A percentile compares a stretch with the other conserved stretches of the same genome.
These are phyloP conservation scores for Nomia melanderi DNA, from an alignment of 1,140 invertebrate genomes.

Conservation along the genomic window DNA sequence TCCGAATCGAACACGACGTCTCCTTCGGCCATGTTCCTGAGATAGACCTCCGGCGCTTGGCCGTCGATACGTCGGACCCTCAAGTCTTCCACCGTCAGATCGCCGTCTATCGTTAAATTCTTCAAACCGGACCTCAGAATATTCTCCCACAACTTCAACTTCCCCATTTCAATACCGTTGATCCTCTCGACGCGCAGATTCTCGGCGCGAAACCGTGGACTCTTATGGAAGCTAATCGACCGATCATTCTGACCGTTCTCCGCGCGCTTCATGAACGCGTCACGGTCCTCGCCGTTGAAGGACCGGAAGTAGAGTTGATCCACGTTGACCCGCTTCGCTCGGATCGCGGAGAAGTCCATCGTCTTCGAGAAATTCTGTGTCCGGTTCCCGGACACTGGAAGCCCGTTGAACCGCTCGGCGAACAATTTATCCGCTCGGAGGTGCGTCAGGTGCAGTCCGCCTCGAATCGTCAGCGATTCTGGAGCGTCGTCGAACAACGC, in stretches of 20 bases:
- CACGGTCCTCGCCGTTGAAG: constrained; percentile 43
- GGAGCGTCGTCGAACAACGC: constrained; percentile 32
- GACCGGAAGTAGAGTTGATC: constrained; percentile 41
- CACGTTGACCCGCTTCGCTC: constrained; percentile 32
- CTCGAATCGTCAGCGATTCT: constrained; percentile 32
- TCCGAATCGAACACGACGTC: constrained; percentile 46
- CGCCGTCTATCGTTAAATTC: constrained; percentile 54
- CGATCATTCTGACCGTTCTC: constrained; percentile 22
- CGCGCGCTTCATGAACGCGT: constrained; percentile 13
- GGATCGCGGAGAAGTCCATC: constrained; percentile 18
- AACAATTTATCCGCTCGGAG: constrained; percentile 53
- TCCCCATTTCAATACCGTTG: constrained; percentile 21
- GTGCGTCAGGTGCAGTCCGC: constrained; percentile 46
- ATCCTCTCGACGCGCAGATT: constrained; percentile 49
- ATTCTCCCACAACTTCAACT: constrained; percentile 1
- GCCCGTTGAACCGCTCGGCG: constrained; percentile 55
- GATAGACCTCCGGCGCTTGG: constrained; percentile 31
- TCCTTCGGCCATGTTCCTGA: constrained; percentile 28
- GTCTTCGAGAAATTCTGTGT: constrained; percentile 17
- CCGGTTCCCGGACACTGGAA: constrained; percentile 38
- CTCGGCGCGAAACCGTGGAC: constrained; percentile 37
- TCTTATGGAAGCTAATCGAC: constrained; percentile 21
- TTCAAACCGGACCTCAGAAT: background rate
- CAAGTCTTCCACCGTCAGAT: constrained; percentile 53
- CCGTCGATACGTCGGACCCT: constrained; percentile 45